Evolutionary conservation across 2,888 invertebrate species (phyloP).

Genomic region (Drosophila phalerata): DNA sequence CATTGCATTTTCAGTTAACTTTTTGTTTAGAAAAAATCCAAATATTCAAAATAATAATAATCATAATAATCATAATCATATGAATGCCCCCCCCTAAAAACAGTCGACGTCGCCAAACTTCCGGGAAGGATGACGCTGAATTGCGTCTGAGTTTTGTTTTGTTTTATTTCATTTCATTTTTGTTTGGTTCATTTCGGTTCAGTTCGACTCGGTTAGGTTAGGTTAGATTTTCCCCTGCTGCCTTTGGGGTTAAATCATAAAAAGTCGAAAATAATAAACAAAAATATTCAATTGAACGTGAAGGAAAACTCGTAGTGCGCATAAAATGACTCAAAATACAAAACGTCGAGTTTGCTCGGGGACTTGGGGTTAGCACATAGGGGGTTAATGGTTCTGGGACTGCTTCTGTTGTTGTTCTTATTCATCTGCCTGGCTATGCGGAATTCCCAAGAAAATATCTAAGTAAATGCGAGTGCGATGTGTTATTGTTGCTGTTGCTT

Average conservation of each 20-base stretch:
- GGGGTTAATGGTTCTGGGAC: constrained; percentile 1
- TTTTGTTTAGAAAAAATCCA: constrained; percentile 47
- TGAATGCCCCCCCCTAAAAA: constrained; percentile 10
- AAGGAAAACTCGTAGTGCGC: constrained; percentile 74
- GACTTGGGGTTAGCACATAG: background rate
- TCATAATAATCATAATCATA: constrained; percentile 32
- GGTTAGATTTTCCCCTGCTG: constrained; percentile 26
- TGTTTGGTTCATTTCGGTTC: constrained; percentile 18
- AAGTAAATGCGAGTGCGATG: constrained; percentile 55
- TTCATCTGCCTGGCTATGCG: constrained; percentile 37
- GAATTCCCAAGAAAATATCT: constrained; percentile 69
- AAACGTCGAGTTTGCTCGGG: background rate
- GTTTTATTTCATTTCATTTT: constrained; percentile 12
- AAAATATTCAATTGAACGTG: constrained; percentile 80
- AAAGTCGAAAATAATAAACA: constrained; percentile 79
- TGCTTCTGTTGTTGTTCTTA: constrained; percentile 3
- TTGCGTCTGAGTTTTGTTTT: constrained; percentile 5
- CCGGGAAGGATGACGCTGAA: constrained; percentile 60
- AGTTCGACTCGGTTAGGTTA: constrained; percentile 21
- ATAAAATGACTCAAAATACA: constrained; percentile 69
- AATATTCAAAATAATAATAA: constrained; percentile 41
- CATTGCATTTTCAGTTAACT: constrained; percentile 27
- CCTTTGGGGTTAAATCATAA: constrained; percentile 79
- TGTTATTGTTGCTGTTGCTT: constrained; percentile 18
- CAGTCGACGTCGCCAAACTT: constrained; percentile 68